Evolutionary conservation across 1,140 invertebrate genomes (phyloP).

Genomic region (Hylyphantes graminicola): DNA sequence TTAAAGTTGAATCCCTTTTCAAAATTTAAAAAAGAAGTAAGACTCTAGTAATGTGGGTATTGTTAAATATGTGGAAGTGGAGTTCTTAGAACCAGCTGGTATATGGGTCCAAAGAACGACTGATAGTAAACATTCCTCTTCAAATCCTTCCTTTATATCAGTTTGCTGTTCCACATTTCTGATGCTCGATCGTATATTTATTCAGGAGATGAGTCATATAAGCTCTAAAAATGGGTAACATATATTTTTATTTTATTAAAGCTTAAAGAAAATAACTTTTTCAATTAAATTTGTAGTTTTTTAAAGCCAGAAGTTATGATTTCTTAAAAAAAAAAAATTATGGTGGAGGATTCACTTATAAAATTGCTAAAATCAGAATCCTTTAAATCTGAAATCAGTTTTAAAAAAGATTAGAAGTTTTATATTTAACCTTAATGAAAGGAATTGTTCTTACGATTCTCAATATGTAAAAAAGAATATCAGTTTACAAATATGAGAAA

Average conservation of each 20-base stretch:
- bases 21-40: background rate
- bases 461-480: too few species aligned
- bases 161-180: constrained; percentile 47
- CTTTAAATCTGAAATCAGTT: too few species aligned
- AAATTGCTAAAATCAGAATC: too few species aligned
- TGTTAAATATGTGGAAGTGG: constrained; percentile 35
- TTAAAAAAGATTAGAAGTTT: too few species aligned
- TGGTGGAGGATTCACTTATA: too few species aligned
- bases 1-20: background rate
- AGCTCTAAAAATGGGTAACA: constrained; percentile 1
- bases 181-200: constrained; percentile 10
- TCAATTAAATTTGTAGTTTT: too few species aligned
- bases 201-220: background rate
- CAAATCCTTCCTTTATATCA: constrained; percentile 1
- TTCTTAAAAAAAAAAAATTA: background rate
- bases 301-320: constrained; percentile 6
- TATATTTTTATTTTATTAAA: too few species aligned
- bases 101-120: constrained; percentile 51
- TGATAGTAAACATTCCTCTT: constrained; percentile 2
- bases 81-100: constrained; percentile 45
- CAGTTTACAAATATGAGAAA: too few species aligned
- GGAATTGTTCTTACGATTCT: too few species aligned
- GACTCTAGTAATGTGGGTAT: background rate
- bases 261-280: constrained; percentile 16
- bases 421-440: too few species aligned